Conservation (phyloP, 2,888 invertebrate genomes). For the Hypomecis punctinalis region DNA sequence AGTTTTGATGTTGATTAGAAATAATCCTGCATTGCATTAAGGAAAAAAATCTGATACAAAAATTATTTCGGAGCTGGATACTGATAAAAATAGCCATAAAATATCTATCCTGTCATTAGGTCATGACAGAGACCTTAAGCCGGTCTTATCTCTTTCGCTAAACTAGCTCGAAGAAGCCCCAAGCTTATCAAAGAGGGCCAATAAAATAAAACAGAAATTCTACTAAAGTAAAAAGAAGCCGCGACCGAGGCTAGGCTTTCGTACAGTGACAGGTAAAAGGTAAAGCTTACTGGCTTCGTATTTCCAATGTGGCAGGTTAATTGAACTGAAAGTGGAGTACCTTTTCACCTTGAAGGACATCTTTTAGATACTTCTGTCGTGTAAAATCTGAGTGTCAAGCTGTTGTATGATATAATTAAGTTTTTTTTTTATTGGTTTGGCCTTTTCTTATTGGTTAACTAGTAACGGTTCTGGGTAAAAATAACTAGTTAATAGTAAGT, state of each 20-base stretch:
- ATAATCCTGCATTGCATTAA: no score
- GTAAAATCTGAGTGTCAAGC: constrained; percentile 1
- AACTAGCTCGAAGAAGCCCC: background rate
- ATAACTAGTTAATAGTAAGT: no score
- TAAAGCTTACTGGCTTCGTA: constrained; percentile 24
- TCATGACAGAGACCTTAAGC: background rate
- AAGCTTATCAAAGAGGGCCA: background rate
- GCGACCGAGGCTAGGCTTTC: constrained; percentile 9
- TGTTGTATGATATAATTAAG: background rate
- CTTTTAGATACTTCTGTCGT: constrained; percentile 1
- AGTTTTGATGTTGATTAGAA: no score
- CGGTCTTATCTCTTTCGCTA: constrained; percentile 2
- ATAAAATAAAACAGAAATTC: constrained; percentile 6
- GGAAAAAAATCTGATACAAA: no score
- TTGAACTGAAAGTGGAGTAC: constrained; percentile 25
- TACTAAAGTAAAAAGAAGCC: constrained; percentile 6
- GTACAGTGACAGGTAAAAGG: constrained; percentile 15
- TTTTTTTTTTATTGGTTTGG: no score
- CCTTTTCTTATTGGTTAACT: no score
- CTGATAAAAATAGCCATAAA: background rate
- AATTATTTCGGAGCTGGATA: no score
- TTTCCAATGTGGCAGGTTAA: constrained; percentile 33
- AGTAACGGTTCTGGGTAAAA: no score
- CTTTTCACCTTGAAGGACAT: constrained; percentile 13
- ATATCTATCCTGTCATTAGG: background rate